Evolutionary conservation across 2,113 vertebrate genomes (phyloP).

Genomic region (Potamarius usumacintae): DNA sequence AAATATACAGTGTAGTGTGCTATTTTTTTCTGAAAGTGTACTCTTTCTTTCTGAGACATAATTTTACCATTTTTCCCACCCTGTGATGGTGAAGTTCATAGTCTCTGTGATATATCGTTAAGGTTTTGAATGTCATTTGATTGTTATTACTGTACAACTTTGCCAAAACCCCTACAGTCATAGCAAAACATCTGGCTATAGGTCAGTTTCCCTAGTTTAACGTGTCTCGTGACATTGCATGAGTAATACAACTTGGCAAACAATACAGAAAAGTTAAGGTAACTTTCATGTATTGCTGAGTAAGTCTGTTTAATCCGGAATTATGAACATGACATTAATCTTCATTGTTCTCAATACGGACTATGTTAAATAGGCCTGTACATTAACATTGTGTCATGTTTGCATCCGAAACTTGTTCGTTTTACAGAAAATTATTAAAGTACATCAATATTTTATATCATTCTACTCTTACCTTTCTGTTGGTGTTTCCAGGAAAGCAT

Average conservation of each 20-base stretch:
- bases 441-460: neutral
- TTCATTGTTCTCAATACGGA: neutral
- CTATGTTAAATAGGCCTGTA: neutral
- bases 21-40: neutral
- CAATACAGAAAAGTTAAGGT: neutral
- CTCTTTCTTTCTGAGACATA: neutral
- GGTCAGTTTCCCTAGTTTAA: neutral
- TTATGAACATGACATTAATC: neutral
- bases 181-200: too few species aligned
- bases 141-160: neutral
- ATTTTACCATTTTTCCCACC: neutral
- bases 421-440: neutral
- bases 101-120: neutral
- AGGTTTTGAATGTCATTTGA: neutral
- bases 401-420: neutral
- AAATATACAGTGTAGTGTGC: neutral
- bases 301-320: neutral
- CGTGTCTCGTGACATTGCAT: neutral
- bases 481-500: conserved; percentile 14
- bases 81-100: neutral
- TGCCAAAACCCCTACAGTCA: neutral
- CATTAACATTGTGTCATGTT: neutral
- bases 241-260: neutral
- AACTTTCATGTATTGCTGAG: neutral
- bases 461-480: neutral